Conservation (phyloP, 2,113 vertebrate genomes). For the Clarias macrocephalus region DNA sequence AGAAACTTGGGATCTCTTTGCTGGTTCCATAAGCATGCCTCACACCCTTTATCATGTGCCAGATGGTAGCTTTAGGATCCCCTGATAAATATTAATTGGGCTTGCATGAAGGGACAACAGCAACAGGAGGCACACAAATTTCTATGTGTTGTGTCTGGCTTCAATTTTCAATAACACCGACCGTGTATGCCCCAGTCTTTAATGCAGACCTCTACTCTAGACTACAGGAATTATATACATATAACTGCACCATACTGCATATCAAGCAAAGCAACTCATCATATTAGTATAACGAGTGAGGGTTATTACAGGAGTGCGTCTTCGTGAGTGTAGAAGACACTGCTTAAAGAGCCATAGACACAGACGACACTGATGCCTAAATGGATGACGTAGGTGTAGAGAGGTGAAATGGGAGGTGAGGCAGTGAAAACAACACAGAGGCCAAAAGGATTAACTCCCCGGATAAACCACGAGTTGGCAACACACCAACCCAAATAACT, state of each 20-base stretch:
- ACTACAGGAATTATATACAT: neutral
- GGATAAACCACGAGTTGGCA: conserved; percentile 2
- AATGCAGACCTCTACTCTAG: neutral
- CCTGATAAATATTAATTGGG: conserved; percentile 75
- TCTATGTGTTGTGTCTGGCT: conserved; percentile 1
- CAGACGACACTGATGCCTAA: neutral
- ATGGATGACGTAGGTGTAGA: neutral
- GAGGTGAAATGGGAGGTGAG: conserved; percentile 22
- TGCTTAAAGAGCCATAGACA: neutral
- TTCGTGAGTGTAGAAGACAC: neutral
- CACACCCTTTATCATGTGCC: conserved; percentile 62
- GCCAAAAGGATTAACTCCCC: conserved; percentile 6
- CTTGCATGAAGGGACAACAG: conserved; percentile 49
- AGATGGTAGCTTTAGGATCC: conserved; percentile 72
- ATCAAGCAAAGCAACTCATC: neutral
- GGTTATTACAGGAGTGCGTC: neutral
- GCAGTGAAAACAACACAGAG: conserved; percentile 1
- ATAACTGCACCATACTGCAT: neutral
- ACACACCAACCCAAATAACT: conserved; percentile 15
- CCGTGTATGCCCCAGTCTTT: neutral
- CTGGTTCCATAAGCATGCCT: conserved; percentile 56
- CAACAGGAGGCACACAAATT: conserved; percentile 13
- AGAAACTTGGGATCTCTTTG: conserved; percentile 35
- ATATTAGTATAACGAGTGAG: neutral
- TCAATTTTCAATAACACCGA: conserved; percentile 6